Evolutionary conservation across 2,797 vertebrate genomes (phyloP).

Genomic region (Acomys russatus): DNA sequence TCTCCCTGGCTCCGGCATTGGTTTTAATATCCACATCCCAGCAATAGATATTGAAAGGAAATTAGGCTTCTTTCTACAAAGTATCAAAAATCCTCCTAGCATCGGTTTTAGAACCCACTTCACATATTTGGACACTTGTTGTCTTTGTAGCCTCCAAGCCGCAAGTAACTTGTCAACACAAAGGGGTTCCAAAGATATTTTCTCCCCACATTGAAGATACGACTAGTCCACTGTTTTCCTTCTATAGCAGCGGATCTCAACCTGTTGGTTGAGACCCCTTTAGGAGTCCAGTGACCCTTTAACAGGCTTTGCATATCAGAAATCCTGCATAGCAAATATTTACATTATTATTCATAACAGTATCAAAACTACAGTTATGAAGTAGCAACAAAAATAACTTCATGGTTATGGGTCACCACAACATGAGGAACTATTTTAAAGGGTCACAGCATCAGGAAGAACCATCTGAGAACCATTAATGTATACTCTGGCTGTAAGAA

Average conservation of each 20-base stretch:
- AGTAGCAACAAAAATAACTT: not conserved
- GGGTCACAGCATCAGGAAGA: not conserved
- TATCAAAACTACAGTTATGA: not conserved
- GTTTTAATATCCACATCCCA: not conserved
- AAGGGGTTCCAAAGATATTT: not conserved
- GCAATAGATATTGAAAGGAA: not conserved
- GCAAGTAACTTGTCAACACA: not conserved
- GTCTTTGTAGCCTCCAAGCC: not conserved
- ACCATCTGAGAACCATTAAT: not conserved
- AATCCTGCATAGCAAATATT: not conserved
- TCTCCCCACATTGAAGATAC: not conserved
- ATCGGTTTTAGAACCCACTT: not conserved
- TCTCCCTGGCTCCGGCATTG: not conserved
- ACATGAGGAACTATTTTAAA: not conserved
- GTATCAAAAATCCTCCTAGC: not conserved
- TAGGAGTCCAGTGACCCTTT: not conserved
- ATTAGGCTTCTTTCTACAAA: not conserved
- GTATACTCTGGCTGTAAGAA: not conserved
- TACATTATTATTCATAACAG: not conserved
- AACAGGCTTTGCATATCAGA: not conserved
- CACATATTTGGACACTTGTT: not conserved
- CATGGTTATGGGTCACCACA: not conserved
- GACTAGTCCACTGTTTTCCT: no score
- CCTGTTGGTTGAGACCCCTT: not conserved
- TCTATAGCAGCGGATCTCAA: not conserved